Conservation (phyloP, 2,113 vertebrate genomes). For the Syngnathus scovelli region DNA sequence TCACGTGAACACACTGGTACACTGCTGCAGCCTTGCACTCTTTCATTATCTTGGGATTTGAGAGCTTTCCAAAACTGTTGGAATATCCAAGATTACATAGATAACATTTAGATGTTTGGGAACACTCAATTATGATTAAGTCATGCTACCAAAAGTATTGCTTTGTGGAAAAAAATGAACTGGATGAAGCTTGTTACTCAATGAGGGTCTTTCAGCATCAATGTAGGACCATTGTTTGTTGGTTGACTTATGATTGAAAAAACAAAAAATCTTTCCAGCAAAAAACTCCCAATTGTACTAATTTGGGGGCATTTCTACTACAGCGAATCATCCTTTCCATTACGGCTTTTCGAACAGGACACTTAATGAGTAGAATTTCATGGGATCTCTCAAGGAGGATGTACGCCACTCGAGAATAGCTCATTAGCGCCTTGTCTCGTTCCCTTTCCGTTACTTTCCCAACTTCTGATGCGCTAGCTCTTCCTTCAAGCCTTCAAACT, state of each 20-base stretch:
- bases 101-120: no score
- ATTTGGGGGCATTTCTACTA: background rate
- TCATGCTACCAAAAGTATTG: background rate
- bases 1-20: no score
- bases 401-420: constrained; percentile 32
- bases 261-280: background rate
- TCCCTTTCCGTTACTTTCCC: constrained; percentile 6
- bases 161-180: background rate
- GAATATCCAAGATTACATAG: no score
- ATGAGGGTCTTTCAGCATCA: no score
- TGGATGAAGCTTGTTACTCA: background rate
- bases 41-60: no score
- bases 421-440: constrained; percentile 26
- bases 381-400: constrained; percentile 10
- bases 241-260: background rate
- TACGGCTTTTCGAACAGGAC: background rate
- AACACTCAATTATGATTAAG: no score
- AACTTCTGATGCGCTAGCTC: constrained; percentile 2
- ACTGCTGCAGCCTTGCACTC: no score
- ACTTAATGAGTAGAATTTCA: constrained; percentile 3
- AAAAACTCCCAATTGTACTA: background rate
- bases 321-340: background rate
- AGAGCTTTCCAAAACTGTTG: no score
- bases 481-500: constrained; percentile 28
- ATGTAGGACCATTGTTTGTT: background rate